These are phyloP conservation scores for Trachymyrmex septentrionalis DNA, from an alignment of 1,140 invertebrate genomes.

Conservation along the genomic window DNA sequence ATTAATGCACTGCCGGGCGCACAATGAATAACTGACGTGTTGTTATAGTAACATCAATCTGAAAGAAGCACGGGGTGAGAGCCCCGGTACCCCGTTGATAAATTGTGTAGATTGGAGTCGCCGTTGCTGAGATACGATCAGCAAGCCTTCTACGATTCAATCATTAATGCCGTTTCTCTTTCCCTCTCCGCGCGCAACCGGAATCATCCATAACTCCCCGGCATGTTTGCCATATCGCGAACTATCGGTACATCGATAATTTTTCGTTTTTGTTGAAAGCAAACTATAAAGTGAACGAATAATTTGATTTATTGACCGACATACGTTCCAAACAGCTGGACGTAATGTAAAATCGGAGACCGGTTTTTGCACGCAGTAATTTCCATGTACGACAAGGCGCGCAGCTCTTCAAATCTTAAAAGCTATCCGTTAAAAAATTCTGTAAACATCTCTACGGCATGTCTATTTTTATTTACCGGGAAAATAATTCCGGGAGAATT, in stretches of 20 bases:
- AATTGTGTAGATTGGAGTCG: constrained; percentile 82
- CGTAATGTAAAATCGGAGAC: neutral
- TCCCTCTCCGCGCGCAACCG: neutral
- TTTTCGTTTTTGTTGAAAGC: constrained; percentile 24
- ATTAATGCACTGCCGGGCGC: constrained; percentile 83
- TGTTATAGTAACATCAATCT: constrained; percentile 84
- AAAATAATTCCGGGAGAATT: neutral
- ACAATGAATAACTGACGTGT: constrained; percentile 83
- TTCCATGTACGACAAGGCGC: neutral
- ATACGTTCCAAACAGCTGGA: neutral
- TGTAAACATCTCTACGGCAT: neutral
- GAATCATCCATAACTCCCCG: constrained; percentile 62
- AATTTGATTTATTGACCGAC: constrained; percentile 36
- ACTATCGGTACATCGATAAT: constrained; percentile 33
- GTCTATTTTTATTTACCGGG: neutral
- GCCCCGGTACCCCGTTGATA: constrained; percentile 79
- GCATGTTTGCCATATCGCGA: constrained; percentile 40
- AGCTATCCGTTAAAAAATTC: neutral
- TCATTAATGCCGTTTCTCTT: constrained; percentile 76
- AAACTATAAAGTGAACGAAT: constrained; percentile 2
- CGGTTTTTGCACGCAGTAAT: neutral
- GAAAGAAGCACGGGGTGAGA: constrained; percentile 77
- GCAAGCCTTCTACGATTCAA: constrained; percentile 81
- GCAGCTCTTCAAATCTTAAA: neutral
- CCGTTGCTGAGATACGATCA: constrained; percentile 80